Conservation (phyloP, 1,140 invertebrate genomes). For the Hylaeus volcanicus region DNA sequence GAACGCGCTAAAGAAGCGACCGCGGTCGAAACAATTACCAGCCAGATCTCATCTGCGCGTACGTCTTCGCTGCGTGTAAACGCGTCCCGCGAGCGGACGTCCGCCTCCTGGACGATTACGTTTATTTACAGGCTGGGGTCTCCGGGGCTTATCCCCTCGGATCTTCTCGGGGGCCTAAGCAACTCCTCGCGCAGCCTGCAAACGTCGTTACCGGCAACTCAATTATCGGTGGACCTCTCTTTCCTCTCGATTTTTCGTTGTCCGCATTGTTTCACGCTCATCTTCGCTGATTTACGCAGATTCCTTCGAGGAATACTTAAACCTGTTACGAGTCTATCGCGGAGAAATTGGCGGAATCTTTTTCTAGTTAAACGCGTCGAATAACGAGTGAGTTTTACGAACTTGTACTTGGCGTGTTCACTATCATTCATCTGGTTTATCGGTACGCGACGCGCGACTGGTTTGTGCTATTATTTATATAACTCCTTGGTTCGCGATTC, state of each 20-base stretch:
- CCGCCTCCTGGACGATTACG: slow-evolving; percentile 34
- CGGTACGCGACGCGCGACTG: too few species aligned
- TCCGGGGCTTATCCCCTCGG: slow-evolving; percentile 37
- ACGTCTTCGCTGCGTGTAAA: slow-evolving; percentile 12
- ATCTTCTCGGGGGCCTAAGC: slow-evolving; percentile 45
- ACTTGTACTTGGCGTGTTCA: too few species aligned
- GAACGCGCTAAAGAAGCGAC: slow-evolving; percentile 16
- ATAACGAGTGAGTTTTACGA: too few species aligned
- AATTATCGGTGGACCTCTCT: slow-evolving; percentile 44
- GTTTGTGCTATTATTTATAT: too few species aligned
- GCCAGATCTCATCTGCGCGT: slow-evolving; percentile 19
- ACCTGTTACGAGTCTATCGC: too few species aligned
- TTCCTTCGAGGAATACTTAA: too few species aligned
- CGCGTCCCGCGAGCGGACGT: slow-evolving; percentile 16
- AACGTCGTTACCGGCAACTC: slow-evolving; percentile 56
- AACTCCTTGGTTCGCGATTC: too few species aligned
- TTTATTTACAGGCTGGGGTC: slow-evolving; percentile 49
- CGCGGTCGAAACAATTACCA: slow-evolving; percentile 32
- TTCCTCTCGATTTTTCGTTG: not conserved
- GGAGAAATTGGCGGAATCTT: too few species aligned
- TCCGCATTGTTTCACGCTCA: not conserved
- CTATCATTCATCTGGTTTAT: too few species aligned
- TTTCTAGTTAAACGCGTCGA: too few species aligned
- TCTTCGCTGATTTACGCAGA: too few species aligned
- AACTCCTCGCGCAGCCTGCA: slow-evolving; percentile 22